Percentiles rank a stretch among this genome's conserved stretches.
phyloP scores from a whole-genome alignment of 2,113 vertebrate genomes.

The Grus americana region DNA sequence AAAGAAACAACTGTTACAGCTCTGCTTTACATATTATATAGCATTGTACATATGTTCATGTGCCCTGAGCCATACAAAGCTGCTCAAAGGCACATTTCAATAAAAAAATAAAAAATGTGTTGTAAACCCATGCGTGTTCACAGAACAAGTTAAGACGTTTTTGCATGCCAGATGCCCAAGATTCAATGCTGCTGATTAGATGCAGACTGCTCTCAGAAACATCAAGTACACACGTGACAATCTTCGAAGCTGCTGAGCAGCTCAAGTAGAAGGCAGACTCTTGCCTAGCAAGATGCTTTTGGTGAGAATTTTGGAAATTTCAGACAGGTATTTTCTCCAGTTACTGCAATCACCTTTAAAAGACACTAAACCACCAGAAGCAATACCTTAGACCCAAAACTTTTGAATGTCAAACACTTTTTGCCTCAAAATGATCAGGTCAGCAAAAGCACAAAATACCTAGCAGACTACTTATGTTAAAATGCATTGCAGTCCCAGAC shows the following conservation, averaged over 20 bases:
- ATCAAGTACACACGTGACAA: not conserved
- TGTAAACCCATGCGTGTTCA: not conserved
- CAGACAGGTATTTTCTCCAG: not conserved
- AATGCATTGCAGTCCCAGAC: not conserved
- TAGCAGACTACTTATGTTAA: not conserved
- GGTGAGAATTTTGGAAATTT: not conserved
- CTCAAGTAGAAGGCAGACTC: not conserved
- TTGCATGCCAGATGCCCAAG: not conserved
- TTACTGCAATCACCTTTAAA: not conserved
- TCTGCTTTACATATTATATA: not conserved
- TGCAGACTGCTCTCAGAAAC: not conserved
- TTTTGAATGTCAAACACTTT: not conserved
- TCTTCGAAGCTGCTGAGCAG: not conserved
- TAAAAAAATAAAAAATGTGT: not conserved
- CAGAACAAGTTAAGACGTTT: not conserved
- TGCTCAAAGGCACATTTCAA: slow-evolving; percentile 16
- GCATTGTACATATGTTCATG: not conserved
- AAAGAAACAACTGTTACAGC: slow-evolving; percentile 39
- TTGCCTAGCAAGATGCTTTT: not conserved
- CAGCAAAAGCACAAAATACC: not conserved
- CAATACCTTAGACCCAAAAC: not conserved
- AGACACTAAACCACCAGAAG: not conserved
- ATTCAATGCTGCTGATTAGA: not conserved
- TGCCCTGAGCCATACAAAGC: not conserved
- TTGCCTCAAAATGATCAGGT: not conserved